Conservation (phyloP, 2,113 vertebrate genomes). For the Stomatorhinus ivindoensis region DNA sequence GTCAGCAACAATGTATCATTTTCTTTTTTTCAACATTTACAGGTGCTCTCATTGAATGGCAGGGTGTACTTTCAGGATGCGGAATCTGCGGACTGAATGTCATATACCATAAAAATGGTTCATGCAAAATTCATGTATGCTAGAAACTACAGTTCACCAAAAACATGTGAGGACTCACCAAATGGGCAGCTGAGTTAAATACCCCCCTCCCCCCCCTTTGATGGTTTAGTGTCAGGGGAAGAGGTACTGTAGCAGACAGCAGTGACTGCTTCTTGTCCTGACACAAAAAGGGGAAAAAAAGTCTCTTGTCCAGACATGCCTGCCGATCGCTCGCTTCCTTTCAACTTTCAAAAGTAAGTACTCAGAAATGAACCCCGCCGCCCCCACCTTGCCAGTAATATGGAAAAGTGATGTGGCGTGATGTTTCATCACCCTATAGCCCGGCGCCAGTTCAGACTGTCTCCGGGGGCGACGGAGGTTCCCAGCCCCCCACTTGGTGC, state of each 20-base stretch:
- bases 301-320: not conserved
- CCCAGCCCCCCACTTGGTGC: not conserved
- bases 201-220: not conserved
- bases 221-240: not conserved
- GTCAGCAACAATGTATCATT: not conserved
- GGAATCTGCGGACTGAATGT: not conserved
- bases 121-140: not conserved
- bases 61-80: not conserved
- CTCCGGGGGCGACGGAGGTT: not conserved
- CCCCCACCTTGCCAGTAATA: not conserved
- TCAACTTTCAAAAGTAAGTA: not conserved
- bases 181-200: not conserved
- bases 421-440: constrained; percentile 31
- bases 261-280: not conserved
- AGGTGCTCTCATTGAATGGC: not conserved
- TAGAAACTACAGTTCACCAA: not conserved
- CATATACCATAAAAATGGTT: not conserved
- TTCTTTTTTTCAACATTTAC: not conserved
- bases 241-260: not conserved
- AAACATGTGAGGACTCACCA: not conserved
- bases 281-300: not conserved
- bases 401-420: constrained; percentile 32
- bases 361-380: not conserved
- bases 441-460: not conserved
- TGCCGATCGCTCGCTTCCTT: not conserved